These are phyloP conservation scores for Irena cyanogastra DNA, from an alignment of 2,113 vertebrate genomes.

Conservation along the genomic window DNA sequence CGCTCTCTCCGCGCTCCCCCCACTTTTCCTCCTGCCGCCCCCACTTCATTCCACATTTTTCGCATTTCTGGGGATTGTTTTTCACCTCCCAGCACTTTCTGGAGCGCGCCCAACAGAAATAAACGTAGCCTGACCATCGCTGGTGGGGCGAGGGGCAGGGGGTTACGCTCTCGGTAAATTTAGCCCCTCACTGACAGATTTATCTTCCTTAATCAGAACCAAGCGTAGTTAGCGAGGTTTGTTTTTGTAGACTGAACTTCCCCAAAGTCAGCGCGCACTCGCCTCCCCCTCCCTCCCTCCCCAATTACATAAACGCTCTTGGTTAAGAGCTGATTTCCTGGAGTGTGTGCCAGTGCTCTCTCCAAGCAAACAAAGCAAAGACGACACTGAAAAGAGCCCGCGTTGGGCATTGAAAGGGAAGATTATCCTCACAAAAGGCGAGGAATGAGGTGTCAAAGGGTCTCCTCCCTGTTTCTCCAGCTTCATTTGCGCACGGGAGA, in stretches of 20 bases:
- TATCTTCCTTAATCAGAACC: conserved; percentile 28
- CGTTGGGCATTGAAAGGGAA: background rate
- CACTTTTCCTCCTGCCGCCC: background rate
- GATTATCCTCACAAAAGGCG: background rate
- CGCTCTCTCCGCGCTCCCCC: background rate
- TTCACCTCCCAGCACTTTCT: background rate
- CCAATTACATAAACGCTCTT: conserved; percentile 2
- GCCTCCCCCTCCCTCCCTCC: background rate
- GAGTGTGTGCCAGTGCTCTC: background rate
- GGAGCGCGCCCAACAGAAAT: conserved; percentile 46
- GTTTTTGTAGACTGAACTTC: conserved; percentile 46
- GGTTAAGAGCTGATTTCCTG: conserved; percentile 22
- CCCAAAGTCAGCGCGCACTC: background rate
- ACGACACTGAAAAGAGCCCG: background rate
- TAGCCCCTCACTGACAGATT: conserved; percentile 49
- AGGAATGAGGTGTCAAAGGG: background rate
- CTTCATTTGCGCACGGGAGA: background rate
- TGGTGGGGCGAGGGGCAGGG: background rate
- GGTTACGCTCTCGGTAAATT: background rate
- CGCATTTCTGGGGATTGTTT: conserved; percentile 49
- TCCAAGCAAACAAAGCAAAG: conserved; percentile 1
- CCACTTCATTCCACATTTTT: conserved; percentile 27
- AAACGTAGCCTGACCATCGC: background rate
- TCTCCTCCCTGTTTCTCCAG: background rate
- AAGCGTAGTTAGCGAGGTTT: conserved; percentile 5